These are phyloP conservation scores for Spisula solida DNA, from an alignment of 2,888 invertebrate species.

Conservation along the genomic window DNA sequence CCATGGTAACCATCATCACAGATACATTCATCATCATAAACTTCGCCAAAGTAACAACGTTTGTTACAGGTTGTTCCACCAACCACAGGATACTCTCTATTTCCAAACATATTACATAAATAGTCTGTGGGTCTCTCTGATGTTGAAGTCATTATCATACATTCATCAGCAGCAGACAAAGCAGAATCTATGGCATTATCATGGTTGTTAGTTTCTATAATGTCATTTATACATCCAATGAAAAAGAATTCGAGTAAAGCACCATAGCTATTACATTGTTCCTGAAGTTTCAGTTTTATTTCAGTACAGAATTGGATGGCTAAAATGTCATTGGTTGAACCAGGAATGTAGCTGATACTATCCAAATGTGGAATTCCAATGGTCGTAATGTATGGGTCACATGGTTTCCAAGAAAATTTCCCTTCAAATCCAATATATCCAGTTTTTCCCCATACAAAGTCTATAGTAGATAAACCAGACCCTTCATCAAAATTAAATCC, in stretches of 20 bases:
- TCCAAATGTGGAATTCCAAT: slow-evolving; percentile 29
- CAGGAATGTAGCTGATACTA: slow-evolving; percentile 28
- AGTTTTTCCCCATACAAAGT: slow-evolving; percentile 54
- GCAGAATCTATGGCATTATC: slow-evolving; percentile 54
- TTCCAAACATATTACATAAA: slow-evolving; percentile 69
- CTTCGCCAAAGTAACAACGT: slow-evolving; percentile 64
- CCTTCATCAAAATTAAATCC: slow-evolving; percentile 64
- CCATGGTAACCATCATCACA: slow-evolving; percentile 71
- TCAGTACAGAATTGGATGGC: slow-evolving; percentile 43
- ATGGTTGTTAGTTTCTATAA: slow-evolving; percentile 55
- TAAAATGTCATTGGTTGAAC: slow-evolving; percentile 12
- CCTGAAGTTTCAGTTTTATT: slow-evolving; percentile 25
- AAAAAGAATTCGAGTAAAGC: slow-evolving; percentile 61
- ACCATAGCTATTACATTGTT: slow-evolving; percentile 33
- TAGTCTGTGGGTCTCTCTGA: slow-evolving; percentile 62
- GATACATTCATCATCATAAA: slow-evolving; percentile 46
- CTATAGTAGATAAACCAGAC: slow-evolving; percentile 31
- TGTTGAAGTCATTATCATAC: slow-evolving; percentile 45
- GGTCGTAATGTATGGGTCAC: slow-evolving; percentile 55
- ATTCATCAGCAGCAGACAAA: slow-evolving; percentile 68
- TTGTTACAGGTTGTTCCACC: slow-evolving; percentile 69
- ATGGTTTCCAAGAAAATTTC: slow-evolving; percentile 38
- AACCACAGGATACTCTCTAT: slow-evolving; percentile 66
- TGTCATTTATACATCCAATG: slow-evolving; percentile 71
- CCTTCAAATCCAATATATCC: slow-evolving; percentile 34